phyloP scores from a whole-genome alignment of 2,797 vertebrate genomes.

The Rhincodon typus region DNA sequence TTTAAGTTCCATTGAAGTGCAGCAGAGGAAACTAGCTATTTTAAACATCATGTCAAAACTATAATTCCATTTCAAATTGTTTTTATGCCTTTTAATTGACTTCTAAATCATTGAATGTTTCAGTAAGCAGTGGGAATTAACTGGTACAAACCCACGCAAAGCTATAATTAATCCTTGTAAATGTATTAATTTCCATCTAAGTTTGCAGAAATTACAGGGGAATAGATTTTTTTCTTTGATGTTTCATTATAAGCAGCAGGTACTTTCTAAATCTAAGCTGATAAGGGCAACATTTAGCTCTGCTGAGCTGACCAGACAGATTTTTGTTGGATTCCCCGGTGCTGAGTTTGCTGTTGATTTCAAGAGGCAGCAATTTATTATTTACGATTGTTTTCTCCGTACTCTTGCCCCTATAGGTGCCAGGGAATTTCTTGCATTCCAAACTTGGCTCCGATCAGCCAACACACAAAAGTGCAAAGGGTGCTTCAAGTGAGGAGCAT shows the following conservation, averaged over 20 bases:
- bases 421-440: not conserved
- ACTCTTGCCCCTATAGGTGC: not conserved
- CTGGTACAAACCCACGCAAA: not conserved
- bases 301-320: not conserved
- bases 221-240: not conserved
- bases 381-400: not conserved
- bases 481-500: not conserved
- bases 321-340: not conserved
- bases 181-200: not conserved
- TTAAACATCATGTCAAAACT: not conserved
- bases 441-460: not conserved
- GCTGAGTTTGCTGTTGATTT: not conserved
- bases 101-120: not conserved
- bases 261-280: not conserved
- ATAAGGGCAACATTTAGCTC: not conserved
- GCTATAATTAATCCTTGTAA: conserved; percentile 12
- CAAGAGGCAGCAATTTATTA: not conserved
- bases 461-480: not conserved
- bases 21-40: not conserved
- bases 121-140: not conserved
- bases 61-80: not conserved
- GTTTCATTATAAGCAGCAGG: not conserved
- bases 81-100: conserved; percentile 16
- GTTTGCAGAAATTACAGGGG: not conserved
- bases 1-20: not conserved